These are phyloP conservation scores for Egretta garzetta DNA, from an alignment of 2,113 vertebrate genomes.

Conservation along the genomic window DNA sequence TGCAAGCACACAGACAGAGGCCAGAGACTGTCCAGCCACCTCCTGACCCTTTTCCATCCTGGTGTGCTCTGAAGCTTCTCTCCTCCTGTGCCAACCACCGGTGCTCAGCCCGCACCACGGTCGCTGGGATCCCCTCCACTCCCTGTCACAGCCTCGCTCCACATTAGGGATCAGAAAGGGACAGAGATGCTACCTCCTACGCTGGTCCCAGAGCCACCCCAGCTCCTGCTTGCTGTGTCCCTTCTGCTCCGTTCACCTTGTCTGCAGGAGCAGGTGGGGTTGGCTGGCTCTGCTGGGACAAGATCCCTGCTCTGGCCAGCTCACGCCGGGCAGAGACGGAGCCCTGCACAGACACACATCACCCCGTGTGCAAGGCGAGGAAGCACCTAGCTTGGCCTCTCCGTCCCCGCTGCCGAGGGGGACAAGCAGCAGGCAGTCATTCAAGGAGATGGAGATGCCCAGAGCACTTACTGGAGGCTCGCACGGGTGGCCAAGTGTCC, in stretches of 20 bases:
- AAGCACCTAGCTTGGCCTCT: neutral
- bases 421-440: neutral
- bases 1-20: neutral
- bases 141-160: neutral
- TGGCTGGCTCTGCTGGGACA: too few relatives aligned
- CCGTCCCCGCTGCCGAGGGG: neutral
- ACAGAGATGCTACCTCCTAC: neutral
- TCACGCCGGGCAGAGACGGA: neutral
- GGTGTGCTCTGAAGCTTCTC: neutral
- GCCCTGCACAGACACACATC: neutral
- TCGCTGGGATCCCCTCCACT: neutral
- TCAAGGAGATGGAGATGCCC: neutral
- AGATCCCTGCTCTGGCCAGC: neutral
- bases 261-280: too few relatives aligned
- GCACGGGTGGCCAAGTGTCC: neutral
- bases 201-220: neutral
- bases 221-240: neutral
- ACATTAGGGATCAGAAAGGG: neutral
- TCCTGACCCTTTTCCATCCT: neutral
- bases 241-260: neutral
- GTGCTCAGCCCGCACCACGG: neutral
- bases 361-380: neutral
- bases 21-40: neutral
- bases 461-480: neutral
- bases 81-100: neutral